Evolutionary conservation across 2,888 invertebrate genomes (phyloP), one percentile per base, ranked within the genome.

Genomic region (Lottia gigantea): DNA sequence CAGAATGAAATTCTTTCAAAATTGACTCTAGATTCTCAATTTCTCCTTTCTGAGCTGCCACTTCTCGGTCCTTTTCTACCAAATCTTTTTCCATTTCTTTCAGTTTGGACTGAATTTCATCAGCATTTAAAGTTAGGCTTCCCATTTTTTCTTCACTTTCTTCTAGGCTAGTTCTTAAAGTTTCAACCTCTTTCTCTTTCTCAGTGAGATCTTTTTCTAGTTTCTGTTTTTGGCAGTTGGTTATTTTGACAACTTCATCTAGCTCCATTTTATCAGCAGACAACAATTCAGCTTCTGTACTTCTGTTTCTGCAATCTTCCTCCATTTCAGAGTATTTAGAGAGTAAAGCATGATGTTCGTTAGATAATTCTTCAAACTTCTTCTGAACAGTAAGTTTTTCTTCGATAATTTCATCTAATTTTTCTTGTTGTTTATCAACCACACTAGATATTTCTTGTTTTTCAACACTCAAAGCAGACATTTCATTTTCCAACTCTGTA

Each of bases 181-280:
- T n/a, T 14, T 45, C 11, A 64, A 67, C 67, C 14, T 49, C 2
- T 19, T 40, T 55, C 45, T 66, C 40, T 45, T 64, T 46, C 6
- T 67, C 46, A n/a, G n/a, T 25, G n/a, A 71, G 46, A 23, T 67
- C 46, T 16, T 26, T 25, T 63, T 71, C 49, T 40, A 45, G 64
- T 16, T 64, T 40, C 45, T 64, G 64, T 16, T 67, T 46, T 16
- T 67, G 47, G 16, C 19, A 11, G 2, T 19, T 55, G 19, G 55
- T 55, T 19, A 55, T 55, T 55, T 55, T 55, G 19, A 55, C 23
- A 23, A 55, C 19, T 23, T 55, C 69, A 65, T 75, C 72, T 8
- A 68, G 31, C 72, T 77, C 78, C 16, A 65, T 49, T 16, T 77
- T 55, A 64, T 77, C 75, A 31, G 73, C 73, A 61, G 76, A 71